These are phyloP conservation scores for Papilio polyxenes DNA, from an alignment of 1,140 invertebrate genomes.

Conservation along the genomic window DNA sequence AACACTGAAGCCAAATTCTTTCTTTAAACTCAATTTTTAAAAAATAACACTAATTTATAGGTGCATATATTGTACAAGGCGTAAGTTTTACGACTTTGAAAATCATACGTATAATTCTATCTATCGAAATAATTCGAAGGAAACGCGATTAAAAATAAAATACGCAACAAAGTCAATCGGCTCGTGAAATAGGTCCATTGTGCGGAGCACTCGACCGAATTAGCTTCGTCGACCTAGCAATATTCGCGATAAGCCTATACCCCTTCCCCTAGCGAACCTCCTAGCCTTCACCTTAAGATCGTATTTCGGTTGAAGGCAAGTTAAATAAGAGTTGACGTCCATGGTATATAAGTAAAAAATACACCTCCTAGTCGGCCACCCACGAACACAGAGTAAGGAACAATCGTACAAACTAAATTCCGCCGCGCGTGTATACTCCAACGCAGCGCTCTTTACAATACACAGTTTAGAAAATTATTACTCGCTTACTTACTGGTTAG, in stretches of 20 bases:
- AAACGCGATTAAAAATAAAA: conserved; percentile 52
- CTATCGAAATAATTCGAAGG: conserved; percentile 36
- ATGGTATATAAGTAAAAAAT: conserved; percentile 66
- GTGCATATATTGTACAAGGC: not conserved
- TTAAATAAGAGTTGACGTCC: conserved; percentile 54
- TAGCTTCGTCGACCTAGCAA: conserved; percentile 60
- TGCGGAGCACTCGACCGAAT: conserved; percentile 64
- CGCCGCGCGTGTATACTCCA: conserved; percentile 48
- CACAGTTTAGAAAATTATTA: conserved; percentile 39
- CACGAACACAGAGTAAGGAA: conserved; percentile 56
- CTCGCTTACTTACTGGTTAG: conserved; percentile 1
- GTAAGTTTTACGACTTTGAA: not conserved
- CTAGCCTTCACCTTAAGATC: conserved; percentile 53
- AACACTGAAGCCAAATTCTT: no score
- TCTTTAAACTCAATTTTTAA: not conserved
- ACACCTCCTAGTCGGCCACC: conserved; percentile 63
- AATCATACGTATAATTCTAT: conserved; percentile 24
- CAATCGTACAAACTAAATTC: conserved; percentile 55
- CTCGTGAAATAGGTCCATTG: conserved; percentile 76
- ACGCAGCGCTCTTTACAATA: conserved; percentile 41
- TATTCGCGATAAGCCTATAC: conserved; percentile 54
- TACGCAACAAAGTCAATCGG: conserved; percentile 65
- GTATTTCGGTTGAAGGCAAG: conserved; percentile 53
- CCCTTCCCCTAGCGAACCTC: conserved; percentile 46
- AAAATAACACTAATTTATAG: not conserved